Conservation (phyloP, 2,113 vertebrate species). For the Hyaena hyaena region DNA sequence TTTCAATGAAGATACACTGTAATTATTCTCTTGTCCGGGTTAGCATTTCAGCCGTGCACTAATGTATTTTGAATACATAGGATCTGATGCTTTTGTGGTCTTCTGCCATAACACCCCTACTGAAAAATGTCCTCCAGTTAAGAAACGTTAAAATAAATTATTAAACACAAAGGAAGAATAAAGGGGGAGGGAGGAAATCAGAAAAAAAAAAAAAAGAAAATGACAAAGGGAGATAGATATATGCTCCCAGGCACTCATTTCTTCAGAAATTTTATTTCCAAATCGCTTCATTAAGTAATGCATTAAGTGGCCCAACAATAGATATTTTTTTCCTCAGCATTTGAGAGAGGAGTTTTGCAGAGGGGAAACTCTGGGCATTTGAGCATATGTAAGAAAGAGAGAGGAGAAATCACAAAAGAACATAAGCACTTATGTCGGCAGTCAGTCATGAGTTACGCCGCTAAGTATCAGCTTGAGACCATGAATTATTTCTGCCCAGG, state of each 20-base stretch:
- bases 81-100: conserved; percentile 79
- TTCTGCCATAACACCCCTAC: conserved; percentile 78
- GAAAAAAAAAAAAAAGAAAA: conserved; percentile 68
- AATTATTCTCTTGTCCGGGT: conserved; percentile 68
- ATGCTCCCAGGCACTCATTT: conserved; percentile 77
- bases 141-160: conserved; percentile 83
- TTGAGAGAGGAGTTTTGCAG: conserved; percentile 72
- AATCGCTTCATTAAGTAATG: conserved; percentile 66
- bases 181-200: neutral
- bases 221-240: conserved; percentile 67
- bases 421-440: conserved; percentile 67
- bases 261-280: conserved; percentile 80
- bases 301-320: conserved; percentile 61
- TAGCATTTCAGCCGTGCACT: conserved; percentile 71
- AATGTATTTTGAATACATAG: conserved; percentile 77
- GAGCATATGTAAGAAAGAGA: conserved; percentile 50
- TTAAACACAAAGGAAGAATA: conserved; percentile 79
- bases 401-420: conserved; percentile 72
- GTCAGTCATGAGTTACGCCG: conserved; percentile 75
- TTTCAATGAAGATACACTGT: conserved; percentile 78
- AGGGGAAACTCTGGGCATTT: conserved; percentile 72
- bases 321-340: conserved; percentile 70
- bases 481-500: conserved; percentile 78
- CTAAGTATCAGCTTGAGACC: conserved; percentile 73
- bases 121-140: conserved; percentile 80